Percentiles rank a stretch among this genome's conserved stretches.
These are phyloP conservation scores for Andricus curvator DNA, from an alignment of 2,888 invertebrate species.

Conservation along the genomic window DNA sequence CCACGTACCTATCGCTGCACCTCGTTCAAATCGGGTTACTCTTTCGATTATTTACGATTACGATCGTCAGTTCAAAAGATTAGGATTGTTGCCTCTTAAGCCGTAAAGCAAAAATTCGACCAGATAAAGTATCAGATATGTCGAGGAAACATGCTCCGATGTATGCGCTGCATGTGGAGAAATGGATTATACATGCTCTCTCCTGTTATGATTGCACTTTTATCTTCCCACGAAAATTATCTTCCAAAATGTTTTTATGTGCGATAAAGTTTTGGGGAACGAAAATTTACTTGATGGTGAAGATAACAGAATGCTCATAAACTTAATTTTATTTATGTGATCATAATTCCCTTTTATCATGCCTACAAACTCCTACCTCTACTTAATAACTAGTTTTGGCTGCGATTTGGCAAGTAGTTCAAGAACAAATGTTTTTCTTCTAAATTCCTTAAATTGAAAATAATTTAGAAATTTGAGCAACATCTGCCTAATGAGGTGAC, in stretches of 20 bases:
- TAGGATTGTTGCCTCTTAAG: neutral
- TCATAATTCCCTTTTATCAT: too few species aligned
- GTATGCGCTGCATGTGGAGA: neutral
- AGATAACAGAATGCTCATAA: neutral
- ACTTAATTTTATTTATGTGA: too few species aligned
- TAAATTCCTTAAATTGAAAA: too few species aligned
- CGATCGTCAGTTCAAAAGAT: conserved; percentile 10
- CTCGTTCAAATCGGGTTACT: conserved; percentile 19
- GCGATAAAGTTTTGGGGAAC: neutral
- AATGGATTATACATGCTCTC: conserved; percentile 4
- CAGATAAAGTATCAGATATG: neutral
- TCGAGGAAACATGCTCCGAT: neutral
- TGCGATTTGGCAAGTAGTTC: too few species aligned
- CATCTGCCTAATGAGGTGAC: too few species aligned
- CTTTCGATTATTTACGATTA: conserved; percentile 17
- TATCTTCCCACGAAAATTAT: conserved; percentile 20
- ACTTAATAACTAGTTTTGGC: too few species aligned
- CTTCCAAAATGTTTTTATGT: neutral
- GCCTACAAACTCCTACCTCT: too few species aligned
- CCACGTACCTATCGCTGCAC: conserved; percentile 59
- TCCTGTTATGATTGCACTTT: neutral
- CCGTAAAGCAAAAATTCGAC: conserved; percentile 11
- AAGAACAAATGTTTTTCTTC: too few species aligned
- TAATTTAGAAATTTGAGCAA: too few species aligned
- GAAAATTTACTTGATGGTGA: conserved; percentile 3